Percentiles rank a stretch among this genome's conserved stretches.
phyloP scores from a whole-genome alignment of 2,797 vertebrate species.

The Micromesistius poutassou region DNA sequence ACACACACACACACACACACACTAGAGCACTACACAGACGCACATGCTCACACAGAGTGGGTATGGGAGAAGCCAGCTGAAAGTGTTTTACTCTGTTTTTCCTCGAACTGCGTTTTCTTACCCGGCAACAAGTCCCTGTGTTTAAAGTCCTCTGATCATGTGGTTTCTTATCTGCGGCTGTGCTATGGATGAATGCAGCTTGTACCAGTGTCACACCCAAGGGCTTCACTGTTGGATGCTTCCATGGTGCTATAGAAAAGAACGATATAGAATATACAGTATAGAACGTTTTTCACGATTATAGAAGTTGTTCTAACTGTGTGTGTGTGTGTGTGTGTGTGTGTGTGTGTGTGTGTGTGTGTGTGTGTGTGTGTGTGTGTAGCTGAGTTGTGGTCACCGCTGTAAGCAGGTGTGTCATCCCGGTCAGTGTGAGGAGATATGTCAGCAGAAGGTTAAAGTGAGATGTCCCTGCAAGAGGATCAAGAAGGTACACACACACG shows the following conservation, averaged over 20 bases:
- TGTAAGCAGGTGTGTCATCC: slow-evolving; percentile 90
- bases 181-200: not conserved
- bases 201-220: not conserved
- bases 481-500: slow-evolving; percentile 81
- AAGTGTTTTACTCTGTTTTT: not conserved
- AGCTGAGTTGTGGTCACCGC: slow-evolving; percentile 90
- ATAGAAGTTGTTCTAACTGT: slow-evolving; percentile 4
- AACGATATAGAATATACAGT: not conserved
- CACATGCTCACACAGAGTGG: slow-evolving; percentile 1
- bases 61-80: slow-evolving; percentile 24
- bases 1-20: not conserved
- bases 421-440: slow-evolving; percentile 80
- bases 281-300: not conserved
- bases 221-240: not conserved
- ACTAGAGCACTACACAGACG: not conserved
- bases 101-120: not conserved
- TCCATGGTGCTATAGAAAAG: not conserved
- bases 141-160: not conserved
- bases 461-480: slow-evolving; percentile 90
- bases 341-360: slow-evolving; percentile 60
- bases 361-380: slow-evolving; percentile 50
- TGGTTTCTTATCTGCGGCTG: not conserved
- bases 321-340: no score
- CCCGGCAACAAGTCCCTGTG: not conserved
- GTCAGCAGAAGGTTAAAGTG: slow-evolving; percentile 89